These are phyloP conservation scores for Oplegnathus fasciatus DNA, from an alignment of 2,113 vertebrate species.

Conservation along the genomic window DNA sequence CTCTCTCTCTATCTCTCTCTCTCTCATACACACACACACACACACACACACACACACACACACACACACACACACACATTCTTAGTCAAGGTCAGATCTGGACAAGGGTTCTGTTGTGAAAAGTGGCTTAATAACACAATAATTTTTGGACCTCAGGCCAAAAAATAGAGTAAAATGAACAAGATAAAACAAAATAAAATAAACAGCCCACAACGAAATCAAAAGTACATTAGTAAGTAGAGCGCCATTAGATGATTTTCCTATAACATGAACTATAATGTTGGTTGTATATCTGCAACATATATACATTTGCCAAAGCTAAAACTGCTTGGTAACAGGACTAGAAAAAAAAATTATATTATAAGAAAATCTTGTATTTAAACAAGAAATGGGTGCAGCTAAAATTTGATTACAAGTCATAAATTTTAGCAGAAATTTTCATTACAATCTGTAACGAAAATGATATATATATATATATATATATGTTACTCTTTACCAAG, in stretches of 20 bases:
- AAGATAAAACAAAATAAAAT: neutral
- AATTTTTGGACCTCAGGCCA: neutral
- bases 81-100: constrained; percentile 69
- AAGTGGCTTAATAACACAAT: constrained; percentile 32
- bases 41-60: neutral
- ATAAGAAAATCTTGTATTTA: neutral
- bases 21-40: neutral
- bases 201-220: neutral
- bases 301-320: neutral
- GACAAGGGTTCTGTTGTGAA: constrained; percentile 60
- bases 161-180: neutral
- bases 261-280: neutral
- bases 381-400: neutral
- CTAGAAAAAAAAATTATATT: neutral
- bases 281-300: neutral
- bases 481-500: neutral
- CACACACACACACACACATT: constrained; percentile 20
- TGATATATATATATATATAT: neutral
- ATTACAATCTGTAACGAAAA: neutral
- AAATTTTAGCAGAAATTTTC: neutral
- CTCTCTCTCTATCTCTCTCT: neutral
- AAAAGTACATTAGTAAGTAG: neutral
- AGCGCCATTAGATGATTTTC: neutral
- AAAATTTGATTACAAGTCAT: neutral
- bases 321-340: neutral